Evolutionary conservation across 2,888 invertebrate genomes (phyloP).

Genomic region (Aquatica leii): DNA sequence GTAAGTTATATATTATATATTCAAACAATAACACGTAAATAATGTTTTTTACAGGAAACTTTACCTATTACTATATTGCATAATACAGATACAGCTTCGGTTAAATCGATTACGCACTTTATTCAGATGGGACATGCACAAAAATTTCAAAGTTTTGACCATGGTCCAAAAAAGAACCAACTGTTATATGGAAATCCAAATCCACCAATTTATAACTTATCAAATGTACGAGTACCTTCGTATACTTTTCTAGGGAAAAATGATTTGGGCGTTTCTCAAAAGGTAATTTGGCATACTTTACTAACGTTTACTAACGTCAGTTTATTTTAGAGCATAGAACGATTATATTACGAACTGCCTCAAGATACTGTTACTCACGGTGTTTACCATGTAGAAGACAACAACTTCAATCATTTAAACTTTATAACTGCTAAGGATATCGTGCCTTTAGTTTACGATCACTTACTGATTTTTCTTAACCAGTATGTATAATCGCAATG

Average conservation of each 20-base stretch:
- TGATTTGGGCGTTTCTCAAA: conserved; percentile 13
- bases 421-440: conserved; percentile 56
- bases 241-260: conserved; percentile 30
- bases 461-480: conserved; percentile 48
- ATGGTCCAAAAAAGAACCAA: conserved; percentile 21
- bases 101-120: conserved; percentile 7
- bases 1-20: not conserved
- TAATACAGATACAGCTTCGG: conserved; percentile 9
- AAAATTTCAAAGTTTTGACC: conserved; percentile 33
- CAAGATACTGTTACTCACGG: conserved; percentile 42
- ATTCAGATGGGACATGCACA: conserved; percentile 8
- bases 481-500: too few relatives aligned
- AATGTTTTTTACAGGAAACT: conserved; percentile 3
- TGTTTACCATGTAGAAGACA: conserved; percentile 32
- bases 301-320: not conserved
- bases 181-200: conserved; percentile 17
- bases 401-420: conserved; percentile 58
- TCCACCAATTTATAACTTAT: conserved; percentile 30
- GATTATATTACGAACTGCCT: conserved; percentile 54
- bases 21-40: not conserved
- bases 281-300: not conserved
- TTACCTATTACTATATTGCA: conserved; percentile 10
- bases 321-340: conserved; percentile 59
- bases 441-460: conserved; percentile 50
- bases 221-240: conserved; percentile 23